These are phyloP conservation scores for Natator depressus DNA, from an alignment of 2,113 vertebrate genomes.

Conservation along the genomic window DNA sequence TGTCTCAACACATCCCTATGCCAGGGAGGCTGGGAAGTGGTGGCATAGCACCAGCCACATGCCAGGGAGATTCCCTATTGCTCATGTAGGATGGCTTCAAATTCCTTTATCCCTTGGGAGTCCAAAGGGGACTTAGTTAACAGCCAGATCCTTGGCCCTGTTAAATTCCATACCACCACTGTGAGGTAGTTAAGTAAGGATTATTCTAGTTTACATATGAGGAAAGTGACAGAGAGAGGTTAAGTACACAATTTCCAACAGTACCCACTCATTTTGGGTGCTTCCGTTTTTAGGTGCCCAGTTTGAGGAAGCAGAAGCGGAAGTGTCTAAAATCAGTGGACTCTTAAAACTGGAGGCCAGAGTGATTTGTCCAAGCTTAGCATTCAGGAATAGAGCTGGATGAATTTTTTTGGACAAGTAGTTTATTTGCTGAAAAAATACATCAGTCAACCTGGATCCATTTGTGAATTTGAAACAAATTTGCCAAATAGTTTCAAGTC, in stretches of 20 bases:
- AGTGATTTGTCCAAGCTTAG: not conserved
- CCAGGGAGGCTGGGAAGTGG: not conserved
- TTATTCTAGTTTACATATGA: not conserved
- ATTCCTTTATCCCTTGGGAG: not conserved
- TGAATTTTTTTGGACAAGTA: not conserved
- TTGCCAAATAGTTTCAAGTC: not conserved
- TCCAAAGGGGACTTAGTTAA: not conserved
- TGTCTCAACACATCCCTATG: not conserved
- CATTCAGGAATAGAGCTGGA: not conserved
- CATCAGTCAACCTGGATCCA: not conserved
- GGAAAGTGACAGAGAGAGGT: not conserved
- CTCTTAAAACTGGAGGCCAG: not conserved
- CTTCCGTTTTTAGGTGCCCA: not conserved
- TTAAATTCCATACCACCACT: not conserved
- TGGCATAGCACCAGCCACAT: not conserved
- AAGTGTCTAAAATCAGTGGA: not conserved
- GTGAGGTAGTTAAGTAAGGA: not conserved
- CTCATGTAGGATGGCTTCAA: not conserved
- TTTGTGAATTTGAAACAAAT: not conserved
- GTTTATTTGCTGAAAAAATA: not conserved
- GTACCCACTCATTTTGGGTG: not conserved
- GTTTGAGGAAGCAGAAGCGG: not conserved
- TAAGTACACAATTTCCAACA: not conserved
- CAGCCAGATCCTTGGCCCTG: not conserved
- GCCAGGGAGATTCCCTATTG: not conserved